Conservation (phyloP, 2,113 vertebrate genomes). For the Henicopernis longicauda region DNA sequence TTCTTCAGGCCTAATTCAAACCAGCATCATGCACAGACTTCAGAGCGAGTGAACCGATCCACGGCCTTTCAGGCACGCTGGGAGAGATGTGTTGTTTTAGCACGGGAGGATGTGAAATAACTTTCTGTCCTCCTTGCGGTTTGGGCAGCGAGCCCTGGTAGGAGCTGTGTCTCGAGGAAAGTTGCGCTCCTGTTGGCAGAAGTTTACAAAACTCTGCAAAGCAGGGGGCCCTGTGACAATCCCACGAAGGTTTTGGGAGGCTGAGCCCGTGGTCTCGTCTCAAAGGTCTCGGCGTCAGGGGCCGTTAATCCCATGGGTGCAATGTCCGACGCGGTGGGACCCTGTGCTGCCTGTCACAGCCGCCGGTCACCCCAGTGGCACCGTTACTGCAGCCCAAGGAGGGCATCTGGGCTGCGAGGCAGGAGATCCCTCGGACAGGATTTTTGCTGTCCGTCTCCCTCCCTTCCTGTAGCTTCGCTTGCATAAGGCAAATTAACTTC, state of each 20-base stretch:
- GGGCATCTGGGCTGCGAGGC: not conserved
- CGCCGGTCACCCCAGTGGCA: accelerated
- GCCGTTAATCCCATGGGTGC: not conserved
- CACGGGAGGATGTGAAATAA: not conserved
- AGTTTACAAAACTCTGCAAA: not conserved
- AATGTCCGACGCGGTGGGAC: not conserved
- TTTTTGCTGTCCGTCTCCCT: not conserved
- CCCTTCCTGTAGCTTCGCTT: slow-evolving; percentile 15
- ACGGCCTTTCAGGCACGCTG: accelerated
- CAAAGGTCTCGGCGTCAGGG: not conserved
- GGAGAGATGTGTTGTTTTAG: not conserved
- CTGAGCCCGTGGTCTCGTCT: not conserved
- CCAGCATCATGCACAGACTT: not conserved
- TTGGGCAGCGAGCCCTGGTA: not conserved
- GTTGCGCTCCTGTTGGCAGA: not conserved
- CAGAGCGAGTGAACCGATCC: not conserved
- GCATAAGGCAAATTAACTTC: slow-evolving; percentile 4
- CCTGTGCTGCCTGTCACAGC: not conserved
- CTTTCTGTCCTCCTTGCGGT: not conserved
- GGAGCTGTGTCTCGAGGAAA: not conserved
- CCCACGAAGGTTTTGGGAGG: accelerated
- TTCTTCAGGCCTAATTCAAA: not conserved
- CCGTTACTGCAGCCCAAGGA: accelerated
- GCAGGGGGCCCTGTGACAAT: accelerated
- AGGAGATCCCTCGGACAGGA: not conserved